Base-by-base conservation (phyloP, 2,113 vertebrate genomes). In the Festucalex cinctus region DNA sequence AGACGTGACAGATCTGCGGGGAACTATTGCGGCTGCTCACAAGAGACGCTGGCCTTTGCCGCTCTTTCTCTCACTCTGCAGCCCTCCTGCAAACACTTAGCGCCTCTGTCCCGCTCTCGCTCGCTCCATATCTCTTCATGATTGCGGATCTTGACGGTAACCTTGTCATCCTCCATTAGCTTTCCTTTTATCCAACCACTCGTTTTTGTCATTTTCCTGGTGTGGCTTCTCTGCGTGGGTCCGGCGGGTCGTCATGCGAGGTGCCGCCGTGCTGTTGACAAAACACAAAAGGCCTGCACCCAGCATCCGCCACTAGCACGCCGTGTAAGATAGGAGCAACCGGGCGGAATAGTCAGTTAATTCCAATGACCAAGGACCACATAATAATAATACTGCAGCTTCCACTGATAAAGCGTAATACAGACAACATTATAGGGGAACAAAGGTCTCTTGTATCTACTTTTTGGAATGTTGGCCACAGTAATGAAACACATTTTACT, bases 281-380 rank as follows among this genome's bases (percentile, higher is more conserved):
- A 91, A 92, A 93, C 88, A 92, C 85, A 78, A 79, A 22, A 70
- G 70, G 0, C 92, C 92, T 87, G 90, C 94, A 95, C 94, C 95
- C 95, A 93, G 90, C 91, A 84, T 43, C 57, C 71, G 26, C 54
- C 54, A 7, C 54, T 16, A 28, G 14, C 28, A 32, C 6, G 14
- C 16, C n/a, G 26, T 9, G 48, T 8, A 66, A 59, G 66, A 62
- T 28, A 10, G 22, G 51, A 54, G 51, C 5, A 26, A 54, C 12
- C 9, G 24, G 24, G 24, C 12, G 22, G 51, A 54, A 54, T 54
- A 24, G 1, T 54, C 24, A 14, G 12, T 14, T 41, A 12, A 54
- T 28, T 22, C 24, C 51, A 10, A 26, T 13, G 51, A 14, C 12
- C 3, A 13, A 24, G n/a, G 49, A 20, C 13, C 5, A 12, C 20